Conservation (phyloP, 30 jellyfish, hydroid and myxozoan genomes). For the Cassiopea xamachana region DNA sequence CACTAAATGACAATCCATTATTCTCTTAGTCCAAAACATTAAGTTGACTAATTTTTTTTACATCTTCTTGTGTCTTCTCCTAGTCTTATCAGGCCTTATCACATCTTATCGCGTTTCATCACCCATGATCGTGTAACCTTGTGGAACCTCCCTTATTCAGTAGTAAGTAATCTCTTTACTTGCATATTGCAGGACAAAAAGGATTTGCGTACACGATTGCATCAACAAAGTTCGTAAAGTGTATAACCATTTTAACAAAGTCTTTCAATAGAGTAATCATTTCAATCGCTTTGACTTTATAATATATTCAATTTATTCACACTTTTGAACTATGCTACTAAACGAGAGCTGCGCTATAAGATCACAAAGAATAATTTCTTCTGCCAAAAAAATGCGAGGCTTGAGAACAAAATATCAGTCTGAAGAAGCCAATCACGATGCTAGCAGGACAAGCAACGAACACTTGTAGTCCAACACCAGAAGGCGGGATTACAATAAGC, state of each 20-base stretch:
- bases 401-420: neutral
- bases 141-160: neutral
- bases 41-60: neutral
- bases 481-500: slow-evolving; percentile 28
- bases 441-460: slow-evolving; percentile 8
- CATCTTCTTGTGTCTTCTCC: neutral
- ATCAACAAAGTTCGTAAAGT: too few species aligned
- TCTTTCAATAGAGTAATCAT: too few species aligned
- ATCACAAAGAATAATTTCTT: neutral
- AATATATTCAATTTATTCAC: neutral
- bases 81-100: neutral
- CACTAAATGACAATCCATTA: neutral
- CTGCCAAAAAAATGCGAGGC: neutral
- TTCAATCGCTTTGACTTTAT: too few species aligned
- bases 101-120: neutral
- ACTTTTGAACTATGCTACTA: neutral
- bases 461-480: neutral
- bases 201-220: too few species aligned
- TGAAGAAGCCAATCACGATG: neutral
- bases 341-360: neutral
- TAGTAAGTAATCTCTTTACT: too few species aligned
- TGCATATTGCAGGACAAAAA: too few species aligned
- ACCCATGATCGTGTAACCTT: neutral
- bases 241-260: too few species aligned
- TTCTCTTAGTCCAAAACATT: neutral